Conservation (phyloP, 2,797 vertebrate genomes). For the Hybognathus amarus region DNA sequence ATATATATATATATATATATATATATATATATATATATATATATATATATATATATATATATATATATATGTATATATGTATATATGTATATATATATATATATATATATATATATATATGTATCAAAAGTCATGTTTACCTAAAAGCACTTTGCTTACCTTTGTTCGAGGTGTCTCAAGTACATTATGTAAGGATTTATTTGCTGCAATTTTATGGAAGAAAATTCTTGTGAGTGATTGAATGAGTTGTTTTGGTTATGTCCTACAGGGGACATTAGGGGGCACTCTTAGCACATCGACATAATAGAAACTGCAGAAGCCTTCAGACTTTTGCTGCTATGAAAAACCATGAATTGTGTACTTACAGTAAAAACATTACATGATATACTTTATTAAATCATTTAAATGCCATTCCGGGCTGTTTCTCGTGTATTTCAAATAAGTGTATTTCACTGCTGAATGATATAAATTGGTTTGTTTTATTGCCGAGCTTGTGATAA, state of each 20-base stretch:
- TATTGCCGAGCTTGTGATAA: constrained; percentile 2
- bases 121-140: no score
- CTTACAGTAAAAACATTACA: constrained; percentile 18
- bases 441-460: constrained; percentile 18
- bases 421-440: constrained; percentile 1
- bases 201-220: background rate
- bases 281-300: constrained; percentile 77
- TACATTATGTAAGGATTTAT: constrained; percentile 10
- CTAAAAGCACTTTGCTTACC: no score
- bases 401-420: background rate
- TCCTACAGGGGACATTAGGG: constrained; percentile 72
- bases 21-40: no score
- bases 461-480: constrained; percentile 24
- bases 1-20: no score
- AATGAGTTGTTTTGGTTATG: constrained; percentile 25
- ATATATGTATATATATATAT: no score
- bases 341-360: constrained; percentile 22
- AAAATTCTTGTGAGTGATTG: constrained; percentile 19
- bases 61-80: no score
- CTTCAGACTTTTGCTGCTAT: background rate
- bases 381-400: constrained; percentile 35
- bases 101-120: no score
- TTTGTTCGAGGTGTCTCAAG: no score
- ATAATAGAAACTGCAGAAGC: background rate
- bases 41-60: no score